Conservation (phyloP, 2,888 invertebrate species). For the Acanthosepion pharaonis region DNA sequence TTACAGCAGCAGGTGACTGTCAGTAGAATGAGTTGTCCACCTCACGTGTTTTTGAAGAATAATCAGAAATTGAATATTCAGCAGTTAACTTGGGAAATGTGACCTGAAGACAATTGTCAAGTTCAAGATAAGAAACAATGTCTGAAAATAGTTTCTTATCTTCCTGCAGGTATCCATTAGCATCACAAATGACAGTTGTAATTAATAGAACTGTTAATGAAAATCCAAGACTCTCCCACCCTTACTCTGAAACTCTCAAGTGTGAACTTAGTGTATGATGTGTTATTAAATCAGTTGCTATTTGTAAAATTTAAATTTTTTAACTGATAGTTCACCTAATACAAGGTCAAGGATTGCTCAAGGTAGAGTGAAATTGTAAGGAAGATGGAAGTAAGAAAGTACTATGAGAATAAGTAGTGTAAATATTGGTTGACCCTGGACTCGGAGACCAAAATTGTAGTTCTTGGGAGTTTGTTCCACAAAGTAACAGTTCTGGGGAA, state of each 20-base stretch:
- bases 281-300: too few species aligned
- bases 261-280: background rate
- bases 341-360: too few species aligned
- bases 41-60: background rate
- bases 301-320: too few species aligned
- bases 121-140: background rate
- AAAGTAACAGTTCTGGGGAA: too few species aligned
- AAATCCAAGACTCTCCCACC: background rate
- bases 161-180: background rate
- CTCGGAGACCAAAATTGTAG: too few species aligned
- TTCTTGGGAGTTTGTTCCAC: too few species aligned
- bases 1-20: background rate
- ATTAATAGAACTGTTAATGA: constrained; percentile 33
- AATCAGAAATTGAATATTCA: background rate
- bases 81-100: constrained; percentile 7
- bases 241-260: background rate
- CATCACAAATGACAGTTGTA: background rate
- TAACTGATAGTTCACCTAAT: too few species aligned
- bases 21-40: background rate
- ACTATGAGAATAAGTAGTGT: too few species aligned
- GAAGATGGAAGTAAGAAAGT: too few species aligned
- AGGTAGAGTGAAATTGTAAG: too few species aligned
- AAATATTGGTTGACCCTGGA: too few species aligned
- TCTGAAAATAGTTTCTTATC: background rate
- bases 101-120: background rate